Evolutionary conservation across 1,140 invertebrate species (phyloP).

Genomic region (Psilanteris sp.): DNA sequence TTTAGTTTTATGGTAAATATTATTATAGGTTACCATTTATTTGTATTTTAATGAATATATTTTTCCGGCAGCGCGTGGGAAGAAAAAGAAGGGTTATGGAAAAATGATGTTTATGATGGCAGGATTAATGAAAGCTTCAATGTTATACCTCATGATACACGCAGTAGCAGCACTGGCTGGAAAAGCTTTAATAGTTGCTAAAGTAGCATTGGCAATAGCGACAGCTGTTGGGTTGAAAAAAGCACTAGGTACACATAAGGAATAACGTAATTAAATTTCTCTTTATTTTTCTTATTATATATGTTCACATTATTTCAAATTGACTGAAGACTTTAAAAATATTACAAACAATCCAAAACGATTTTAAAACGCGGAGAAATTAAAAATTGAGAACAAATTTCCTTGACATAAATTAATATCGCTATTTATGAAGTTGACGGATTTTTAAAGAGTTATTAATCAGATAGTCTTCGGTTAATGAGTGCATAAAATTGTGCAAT

Average conservation of each 20-base stretch:
- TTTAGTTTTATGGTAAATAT: no score
- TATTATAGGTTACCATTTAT: no score
- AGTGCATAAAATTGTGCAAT: no score
- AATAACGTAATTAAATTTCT: slow-evolving; percentile 60
- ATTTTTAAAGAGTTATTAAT: no score
- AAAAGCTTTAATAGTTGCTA: slow-evolving; percentile 86
- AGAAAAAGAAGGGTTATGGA: slow-evolving; percentile 81
- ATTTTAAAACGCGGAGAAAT: no score
- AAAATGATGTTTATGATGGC: slow-evolving; percentile 83
- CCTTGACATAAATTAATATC: no score
- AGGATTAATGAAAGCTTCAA: slow-evolving; percentile 84
- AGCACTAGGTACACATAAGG: slow-evolving; percentile 79
- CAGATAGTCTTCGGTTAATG: no score
- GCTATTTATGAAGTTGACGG: no score
- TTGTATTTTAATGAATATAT: slow-evolving; percentile 5
- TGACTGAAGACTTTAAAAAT: no score
- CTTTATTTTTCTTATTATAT: slow-evolving; percentile 21
- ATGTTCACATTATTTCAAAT: no score
- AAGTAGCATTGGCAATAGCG: slow-evolving; percentile 87
- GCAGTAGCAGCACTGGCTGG: slow-evolving; percentile 86
- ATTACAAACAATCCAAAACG: no score
- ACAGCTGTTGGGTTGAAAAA: slow-evolving; percentile 89
- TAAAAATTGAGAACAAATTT: no score
- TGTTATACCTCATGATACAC: slow-evolving; percentile 87
- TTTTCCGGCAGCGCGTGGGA: slow-evolving; percentile 70